Percentiles rank a stretch among this genome's conserved stretches.
Conservation (phyloP, 2,888 invertebrate species). For the Julus scanicus region DNA sequence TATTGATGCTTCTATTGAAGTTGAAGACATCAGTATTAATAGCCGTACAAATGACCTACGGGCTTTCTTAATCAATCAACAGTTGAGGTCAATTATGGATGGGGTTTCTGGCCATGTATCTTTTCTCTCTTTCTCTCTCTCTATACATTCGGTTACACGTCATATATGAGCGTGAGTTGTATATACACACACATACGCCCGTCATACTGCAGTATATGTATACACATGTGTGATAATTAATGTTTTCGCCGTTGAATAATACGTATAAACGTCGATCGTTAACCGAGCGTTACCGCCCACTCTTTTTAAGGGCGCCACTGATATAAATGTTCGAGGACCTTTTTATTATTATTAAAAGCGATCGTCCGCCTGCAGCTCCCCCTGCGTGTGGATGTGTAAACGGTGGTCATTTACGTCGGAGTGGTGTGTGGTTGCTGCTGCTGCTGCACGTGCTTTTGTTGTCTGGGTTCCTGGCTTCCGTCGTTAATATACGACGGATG, state of each 20-base stretch:
- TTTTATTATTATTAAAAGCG: background rate
- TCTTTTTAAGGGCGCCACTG: slow-evolving; percentile 2
- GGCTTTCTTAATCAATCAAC: slow-evolving; percentile 49
- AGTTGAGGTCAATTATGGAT: slow-evolving; percentile 47
- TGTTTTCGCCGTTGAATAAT: slow-evolving; percentile 22
- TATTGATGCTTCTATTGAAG: slow-evolving; percentile 31
- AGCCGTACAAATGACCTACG: slow-evolving; percentile 45
- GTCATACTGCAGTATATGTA: background rate
- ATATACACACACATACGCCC: background rate
- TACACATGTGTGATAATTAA: background rate
- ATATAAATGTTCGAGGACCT: slow-evolving; percentile 20
- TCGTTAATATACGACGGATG: background rate
- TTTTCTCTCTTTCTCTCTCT: background rate
- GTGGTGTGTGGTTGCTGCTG: background rate
- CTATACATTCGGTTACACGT: background rate
- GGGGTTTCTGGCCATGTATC: background rate
- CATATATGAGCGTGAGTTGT: background rate
- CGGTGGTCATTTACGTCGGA: slow-evolving; percentile 18
- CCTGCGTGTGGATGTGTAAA: background rate
- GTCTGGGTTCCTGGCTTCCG: background rate
- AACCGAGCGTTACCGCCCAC: slow-evolving; percentile 43
- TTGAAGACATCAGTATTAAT: slow-evolving; percentile 49
- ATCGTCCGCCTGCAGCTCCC: background rate
- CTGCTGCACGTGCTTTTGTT: slow-evolving; percentile 29
- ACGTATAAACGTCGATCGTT: background rate